Percentiles rank a stretch among this genome's conserved stretches.
Evolutionary conservation across 2,888 invertebrate genomes (phyloP).

Genomic region (Cantharis nigra): DNA sequence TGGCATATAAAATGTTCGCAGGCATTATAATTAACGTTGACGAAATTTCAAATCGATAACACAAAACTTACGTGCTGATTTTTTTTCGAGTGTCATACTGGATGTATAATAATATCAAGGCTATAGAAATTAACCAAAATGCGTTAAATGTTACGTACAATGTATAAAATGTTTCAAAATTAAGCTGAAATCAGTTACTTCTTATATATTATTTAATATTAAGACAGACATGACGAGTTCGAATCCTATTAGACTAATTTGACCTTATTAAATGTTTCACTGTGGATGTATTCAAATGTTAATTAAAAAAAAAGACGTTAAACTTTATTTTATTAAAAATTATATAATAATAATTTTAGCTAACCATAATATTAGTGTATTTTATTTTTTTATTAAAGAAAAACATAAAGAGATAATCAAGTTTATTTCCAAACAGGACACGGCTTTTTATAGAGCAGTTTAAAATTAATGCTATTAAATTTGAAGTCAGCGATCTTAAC

Average conservation of each 20-base stretch:
- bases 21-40: background rate
- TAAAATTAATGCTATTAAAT: background rate
- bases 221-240: too few relatives aligned
- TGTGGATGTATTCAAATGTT: background rate
- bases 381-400: background rate
- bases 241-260: background rate
- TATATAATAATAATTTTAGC: background rate
- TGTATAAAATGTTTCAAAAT: background rate
- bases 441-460: background rate
- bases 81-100: background rate
- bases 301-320: background rate
- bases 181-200: too few relatives aligned
- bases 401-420: background rate
- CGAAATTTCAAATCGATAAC: background rate
- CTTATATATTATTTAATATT: too few relatives aligned
- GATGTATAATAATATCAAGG: background rate
- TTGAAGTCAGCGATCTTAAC: background rate
- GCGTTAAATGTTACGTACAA: background rate
- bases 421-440: background rate
- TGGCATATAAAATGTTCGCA: background rate
- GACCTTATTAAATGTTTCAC: background rate
- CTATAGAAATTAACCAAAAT: background rate
- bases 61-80: background rate
- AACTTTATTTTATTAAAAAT: background rate
- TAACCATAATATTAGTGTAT: background rate